phyloP scores from a whole-genome alignment of 2,888 invertebrate genomes.

The Gymnosoma rotundatum region DNA sequence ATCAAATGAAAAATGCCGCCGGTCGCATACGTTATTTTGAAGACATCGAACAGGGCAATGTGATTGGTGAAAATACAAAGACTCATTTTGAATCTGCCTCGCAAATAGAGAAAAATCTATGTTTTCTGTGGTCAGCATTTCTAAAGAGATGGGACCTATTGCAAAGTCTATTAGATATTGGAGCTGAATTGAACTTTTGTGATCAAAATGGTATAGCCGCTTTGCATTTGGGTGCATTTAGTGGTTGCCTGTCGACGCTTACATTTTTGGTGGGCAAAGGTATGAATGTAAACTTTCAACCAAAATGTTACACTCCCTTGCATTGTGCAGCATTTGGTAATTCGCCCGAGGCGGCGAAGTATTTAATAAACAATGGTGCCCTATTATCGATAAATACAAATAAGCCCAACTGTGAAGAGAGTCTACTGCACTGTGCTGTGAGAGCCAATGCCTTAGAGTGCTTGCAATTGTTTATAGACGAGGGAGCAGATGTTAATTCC shows the following conservation, averaged over 20 bases:
- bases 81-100: constrained; percentile 84
- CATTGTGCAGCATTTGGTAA: constrained; percentile 96
- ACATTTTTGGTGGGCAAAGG: constrained; percentile 87
- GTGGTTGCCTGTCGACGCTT: constrained; percentile 88
- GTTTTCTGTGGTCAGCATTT: constrained; percentile 89
- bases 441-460: constrained; percentile 92
- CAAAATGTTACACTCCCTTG: constrained; percentile 90
- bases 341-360: constrained; percentile 89
- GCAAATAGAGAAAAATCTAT: constrained; percentile 87
- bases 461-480: constrained; percentile 88
- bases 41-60: constrained; percentile 88
- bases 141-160: constrained; percentile 87
- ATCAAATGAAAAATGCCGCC: constrained; percentile 88
- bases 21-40: constrained; percentile 88
- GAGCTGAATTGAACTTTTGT: constrained; percentile 87
- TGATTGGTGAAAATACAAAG: constrained; percentile 84
- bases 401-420: constrained; percentile 88
- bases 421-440: constrained; percentile 92
- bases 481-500: constrained; percentile 89
- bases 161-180: constrained; percentile 85
- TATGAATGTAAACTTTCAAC: constrained; percentile 87
- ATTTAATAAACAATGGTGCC: constrained; percentile 89
- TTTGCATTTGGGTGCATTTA: constrained; percentile 90
- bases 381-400: constrained; percentile 87
- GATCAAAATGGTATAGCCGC: constrained; percentile 90